Conservation (phyloP, 1,140 invertebrate species). For the Drosophila santomea region DNA sequence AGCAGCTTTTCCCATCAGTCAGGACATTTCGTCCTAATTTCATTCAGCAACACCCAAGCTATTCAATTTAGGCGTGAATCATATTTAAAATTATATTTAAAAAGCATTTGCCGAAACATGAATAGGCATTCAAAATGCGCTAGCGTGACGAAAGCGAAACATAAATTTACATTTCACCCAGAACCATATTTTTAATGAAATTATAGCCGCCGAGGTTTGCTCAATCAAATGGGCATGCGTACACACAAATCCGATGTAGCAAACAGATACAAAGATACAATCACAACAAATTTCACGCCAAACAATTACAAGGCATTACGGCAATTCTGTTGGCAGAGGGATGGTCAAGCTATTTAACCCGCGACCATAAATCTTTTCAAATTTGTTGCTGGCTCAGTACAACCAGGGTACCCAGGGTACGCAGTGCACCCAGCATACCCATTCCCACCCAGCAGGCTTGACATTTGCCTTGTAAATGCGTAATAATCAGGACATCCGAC, state of each 20-base stretch:
- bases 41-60: background rate
- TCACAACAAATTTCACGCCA: slow-evolving; percentile 80
- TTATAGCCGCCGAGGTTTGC: slow-evolving; percentile 65
- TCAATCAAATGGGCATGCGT: slow-evolving; percentile 60
- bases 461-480: slow-evolving; percentile 74
- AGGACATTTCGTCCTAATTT: background rate
- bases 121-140: slow-evolving; percentile 47
- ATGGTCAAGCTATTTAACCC: slow-evolving; percentile 56
- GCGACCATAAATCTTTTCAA: slow-evolving; percentile 73
- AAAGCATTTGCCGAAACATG: slow-evolving; percentile 47
- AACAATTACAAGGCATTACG: slow-evolving; percentile 73
- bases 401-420: too few relatives aligned
- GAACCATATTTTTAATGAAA: slow-evolving; percentile 60
- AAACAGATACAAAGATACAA: slow-evolving; percentile 46
- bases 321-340: slow-evolving; percentile 53
- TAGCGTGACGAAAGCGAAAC: slow-evolving; percentile 55
- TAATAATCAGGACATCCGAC: slow-evolving; percentile 79
- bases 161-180: slow-evolving; percentile 63
- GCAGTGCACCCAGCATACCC: too few relatives aligned
- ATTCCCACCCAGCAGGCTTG: slow-evolving; percentile 63
- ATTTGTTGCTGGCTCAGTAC: background rate
- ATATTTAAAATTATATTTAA: slow-evolving; percentile 52
- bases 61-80: slow-evolving; percentile 49
- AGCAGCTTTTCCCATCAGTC: background rate
- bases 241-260: slow-evolving; percentile 57